Conservation (phyloP, 2,888 invertebrate genomes). For the Choristoneura rosaceana region DNA sequence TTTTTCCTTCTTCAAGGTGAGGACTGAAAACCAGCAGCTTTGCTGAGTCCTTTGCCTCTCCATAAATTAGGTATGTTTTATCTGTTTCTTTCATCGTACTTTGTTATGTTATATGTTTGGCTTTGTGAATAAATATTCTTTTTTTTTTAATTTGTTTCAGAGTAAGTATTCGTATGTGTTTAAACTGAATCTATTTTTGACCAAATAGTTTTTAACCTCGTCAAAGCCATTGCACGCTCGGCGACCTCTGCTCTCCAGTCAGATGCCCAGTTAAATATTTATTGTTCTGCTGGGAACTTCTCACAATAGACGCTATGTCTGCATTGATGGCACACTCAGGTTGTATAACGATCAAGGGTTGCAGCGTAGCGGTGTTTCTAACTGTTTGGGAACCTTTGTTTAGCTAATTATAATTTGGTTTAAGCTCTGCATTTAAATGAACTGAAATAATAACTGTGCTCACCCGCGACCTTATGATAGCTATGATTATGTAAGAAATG, state of each 20-base stretch:
- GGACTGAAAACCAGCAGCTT: too few relatives aligned
- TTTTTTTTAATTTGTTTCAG: too few relatives aligned
- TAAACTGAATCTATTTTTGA: neutral
- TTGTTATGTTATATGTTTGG: too few relatives aligned
- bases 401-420: neutral
- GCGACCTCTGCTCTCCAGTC: conserved; percentile 27
- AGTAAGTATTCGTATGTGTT: neutral
- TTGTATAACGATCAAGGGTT: conserved; percentile 32
- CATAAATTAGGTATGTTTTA: too few relatives aligned
- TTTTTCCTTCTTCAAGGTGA: too few relatives aligned
- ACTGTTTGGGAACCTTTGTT: conserved; percentile 20
- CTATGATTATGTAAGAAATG: too few relatives aligned
- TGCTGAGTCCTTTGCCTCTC: too few relatives aligned
- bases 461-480: too few relatives aligned
- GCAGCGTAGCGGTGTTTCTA: conserved; percentile 17
- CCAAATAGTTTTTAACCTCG: neutral
- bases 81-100: too few relatives aligned
- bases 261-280: conserved; percentile 41
- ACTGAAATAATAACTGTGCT: too few relatives aligned
- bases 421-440: neutral
- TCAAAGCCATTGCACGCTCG: neutral
- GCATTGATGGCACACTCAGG: conserved; percentile 41
- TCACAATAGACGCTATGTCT: conserved; percentile 61
- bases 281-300: conserved; percentile 47
- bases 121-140: too few relatives aligned